Base-by-base conservation (phyloP, 2,888 invertebrate genomes). In the Rhamphomyia laevipes region DNA sequence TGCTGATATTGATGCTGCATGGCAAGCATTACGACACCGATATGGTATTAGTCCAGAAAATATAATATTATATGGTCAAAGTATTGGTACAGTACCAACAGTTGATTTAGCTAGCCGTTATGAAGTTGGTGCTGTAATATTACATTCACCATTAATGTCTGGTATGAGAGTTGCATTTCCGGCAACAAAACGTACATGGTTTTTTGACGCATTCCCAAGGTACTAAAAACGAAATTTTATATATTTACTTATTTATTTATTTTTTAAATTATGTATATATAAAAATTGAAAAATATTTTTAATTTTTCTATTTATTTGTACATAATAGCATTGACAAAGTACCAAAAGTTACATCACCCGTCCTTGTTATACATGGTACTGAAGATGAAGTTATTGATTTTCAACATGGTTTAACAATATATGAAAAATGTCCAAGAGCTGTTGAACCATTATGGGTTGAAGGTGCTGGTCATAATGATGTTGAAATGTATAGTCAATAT, bases 251-350 rank as follows among this genome's bases (percentile, higher is more conserved):
- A 18, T 18, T 13, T 18, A 37, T 18, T 21, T 18, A 18, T 21
- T 16, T 37, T 40, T 15, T 21, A 21, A 21, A 21, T 21, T 6
- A n/a, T n/a, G n/a, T n/a, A n/a, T n/a, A n/a, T n/a, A n/a, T n/a
- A n/a, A n/a, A n/a, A n/a, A n/a, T n/a, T n/a, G n/a, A n/a, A n/a
- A n/a, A n/a, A 12, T 16, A 2, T 42, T 45, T 7, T 42, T 35
- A 5, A 27, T 51, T 27, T 46, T n/a, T 42, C 30, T 38, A 17
- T 48, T n/a, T 46, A 52, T 63, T 57, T 74, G 54, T 79, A n/a
- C n/a, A n/a, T n/a, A n/a, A n/a, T n/a, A 92, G 91, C 76, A 95
- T 94, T 75, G 93, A 94, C 75, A 93, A 93, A 77, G 89, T 94
- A 63, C 89, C 91, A 56, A 90, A 91, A 73, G 91, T 95, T 56